Evolutionary conservation across 2,888 invertebrate species (phyloP), one percentile per base, ranked within the genome.

Genomic region (Drosophila macrospina): DNA sequence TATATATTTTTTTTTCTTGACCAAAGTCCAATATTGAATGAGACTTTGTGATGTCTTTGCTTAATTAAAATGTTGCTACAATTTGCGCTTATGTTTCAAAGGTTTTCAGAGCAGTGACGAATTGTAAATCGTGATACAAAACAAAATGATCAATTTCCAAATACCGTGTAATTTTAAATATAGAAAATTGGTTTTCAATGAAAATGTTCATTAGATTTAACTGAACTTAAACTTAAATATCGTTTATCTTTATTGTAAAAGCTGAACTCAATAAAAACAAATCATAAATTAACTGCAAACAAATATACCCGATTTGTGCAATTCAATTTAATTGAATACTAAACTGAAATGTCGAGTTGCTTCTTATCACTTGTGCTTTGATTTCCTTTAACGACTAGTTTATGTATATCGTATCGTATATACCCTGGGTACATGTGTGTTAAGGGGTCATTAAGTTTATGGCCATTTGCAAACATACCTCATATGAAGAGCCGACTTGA

Each of bases 401-500:
- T 56, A 68, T 39, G 28, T 15, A 41, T 11, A n/a, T 11, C 16
- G 52, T 52, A 52, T 30, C 13, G 39, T 32, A 48, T 48, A 39
- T 56, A 15, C 13, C 24, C 48, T 7, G 26, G 30, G 30, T 52
- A 37, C 28, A 20, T 20, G 15, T 30, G 28, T 8, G 16, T 7
- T 4, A 20, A 10, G 48, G 20, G 60, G 44, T 26, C 26, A 63
- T 74, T 57, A 77, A 36, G 57, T 69, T 73, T 64, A 74, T 61
- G 36, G 20, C 13, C 5, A 28, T 20, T 6, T 41, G 20, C 5
- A 42, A 30, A 30, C 92, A 89, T 92, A 97, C 97, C 95, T 97
- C 96, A 92, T 97, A 97, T 0, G 96, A 96, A 2, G 97, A 97
- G 41, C 95, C 95, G n/a, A 97, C 93, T 90, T 95, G 93, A 20